Percentiles rank a stretch among this genome's conserved stretches.
These are phyloP conservation scores for Steinernema hermaphroditum DNA, from an alignment of 2,888 invertebrate genomes.

Conservation along the genomic window DNA sequence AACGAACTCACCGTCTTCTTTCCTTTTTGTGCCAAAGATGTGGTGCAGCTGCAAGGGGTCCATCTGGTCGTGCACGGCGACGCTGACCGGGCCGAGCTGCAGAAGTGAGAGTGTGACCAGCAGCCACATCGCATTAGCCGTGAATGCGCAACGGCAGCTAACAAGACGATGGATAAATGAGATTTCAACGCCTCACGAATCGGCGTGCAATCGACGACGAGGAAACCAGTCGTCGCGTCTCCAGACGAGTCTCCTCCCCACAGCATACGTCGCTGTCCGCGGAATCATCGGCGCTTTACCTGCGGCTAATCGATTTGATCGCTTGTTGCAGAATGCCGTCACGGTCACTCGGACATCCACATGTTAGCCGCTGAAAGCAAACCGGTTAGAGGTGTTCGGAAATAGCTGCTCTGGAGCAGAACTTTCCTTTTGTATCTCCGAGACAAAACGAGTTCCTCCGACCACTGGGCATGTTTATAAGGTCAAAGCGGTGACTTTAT, in stretches of 20 bases:
- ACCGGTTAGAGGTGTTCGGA: neutral
- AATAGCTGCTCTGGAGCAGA: neutral
- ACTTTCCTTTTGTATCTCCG: neutral
- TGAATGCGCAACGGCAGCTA: conserved; percentile 6
- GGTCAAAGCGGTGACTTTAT: neutral
- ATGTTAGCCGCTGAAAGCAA: neutral
- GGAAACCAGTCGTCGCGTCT: conserved; percentile 9
- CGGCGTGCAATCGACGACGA: neutral
- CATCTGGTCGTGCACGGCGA: neutral
- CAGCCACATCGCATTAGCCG: conserved; percentile 19
- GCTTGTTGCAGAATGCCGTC: neutral
- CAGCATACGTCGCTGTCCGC: neutral
- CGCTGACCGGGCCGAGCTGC: neutral
- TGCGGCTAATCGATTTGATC: neutral
- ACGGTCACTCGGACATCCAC: neutral
- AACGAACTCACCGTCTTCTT: conserved; percentile 19
- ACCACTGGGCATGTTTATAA: neutral
- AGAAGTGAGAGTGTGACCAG: conserved; percentile 20
- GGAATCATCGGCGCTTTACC: neutral
- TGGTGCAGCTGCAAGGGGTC: conserved; percentile 1
- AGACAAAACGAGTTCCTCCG: neutral
- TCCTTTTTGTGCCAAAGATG: conserved; percentile 12
- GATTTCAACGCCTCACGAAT: neutral
- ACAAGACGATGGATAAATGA: conserved; percentile 15
- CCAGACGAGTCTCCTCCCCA: conserved; percentile 23